A percentile compares a stretch with the other conserved stretches of the same genome.
phyloP scores from a whole-genome alignment of 2,113 vertebrate genomes.

The Oplegnathus fasciatus region DNA sequence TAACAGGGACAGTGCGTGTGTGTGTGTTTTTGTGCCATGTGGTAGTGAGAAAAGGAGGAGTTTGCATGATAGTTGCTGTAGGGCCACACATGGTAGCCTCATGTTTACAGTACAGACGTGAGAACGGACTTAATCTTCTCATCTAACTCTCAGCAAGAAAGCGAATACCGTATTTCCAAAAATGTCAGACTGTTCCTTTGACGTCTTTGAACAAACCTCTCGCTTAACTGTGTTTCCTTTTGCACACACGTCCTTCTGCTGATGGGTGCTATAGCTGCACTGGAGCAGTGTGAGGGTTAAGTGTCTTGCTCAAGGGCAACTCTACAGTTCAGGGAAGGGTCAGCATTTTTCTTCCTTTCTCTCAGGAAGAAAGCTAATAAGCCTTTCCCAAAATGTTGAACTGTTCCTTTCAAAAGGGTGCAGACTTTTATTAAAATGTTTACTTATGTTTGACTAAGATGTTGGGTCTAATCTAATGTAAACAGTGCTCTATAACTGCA shows the following conservation, averaged over 20 bases:
- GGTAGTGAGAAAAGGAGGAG: background rate
- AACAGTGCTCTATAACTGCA: too few relatives aligned
- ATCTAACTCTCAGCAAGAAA: background rate
- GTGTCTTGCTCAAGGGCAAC: background rate
- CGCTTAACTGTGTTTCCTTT: background rate
- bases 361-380: background rate
- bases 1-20: background rate
- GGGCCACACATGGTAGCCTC: background rate
- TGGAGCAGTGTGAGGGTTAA: background rate
- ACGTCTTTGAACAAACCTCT: background rate
- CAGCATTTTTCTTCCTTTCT: background rate
- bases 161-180: background rate
- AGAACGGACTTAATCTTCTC: background rate
- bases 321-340: background rate
- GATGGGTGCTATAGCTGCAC: background rate
- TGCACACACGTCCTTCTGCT: background rate
- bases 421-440: background rate
- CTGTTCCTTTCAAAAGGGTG: background rate
- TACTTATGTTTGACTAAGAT: background rate
- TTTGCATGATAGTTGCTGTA: background rate
- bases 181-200: background rate
- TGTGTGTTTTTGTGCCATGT: constrained; percentile 10
- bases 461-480: background rate
- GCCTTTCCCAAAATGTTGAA: background rate
- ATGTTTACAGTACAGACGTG: too few relatives aligned